Conservation (phyloP, 2,113 vertebrate genomes). For the Hipposideros armiger region DNA sequence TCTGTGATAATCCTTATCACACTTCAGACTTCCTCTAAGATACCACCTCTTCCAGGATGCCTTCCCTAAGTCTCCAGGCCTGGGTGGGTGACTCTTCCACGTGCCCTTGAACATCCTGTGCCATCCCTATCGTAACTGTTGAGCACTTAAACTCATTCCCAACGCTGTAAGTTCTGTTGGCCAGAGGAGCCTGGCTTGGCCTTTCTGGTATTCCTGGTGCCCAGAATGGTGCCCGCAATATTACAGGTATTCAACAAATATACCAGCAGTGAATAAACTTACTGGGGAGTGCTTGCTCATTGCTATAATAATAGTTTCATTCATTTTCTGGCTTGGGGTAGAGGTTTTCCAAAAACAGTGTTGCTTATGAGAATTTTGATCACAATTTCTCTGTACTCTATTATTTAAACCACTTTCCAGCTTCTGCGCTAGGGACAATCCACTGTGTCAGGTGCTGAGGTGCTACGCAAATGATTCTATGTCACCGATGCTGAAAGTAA, state of each 20-base stretch:
- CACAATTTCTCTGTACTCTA: neutral
- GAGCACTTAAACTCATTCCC: neutral
- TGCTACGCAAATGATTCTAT: neutral
- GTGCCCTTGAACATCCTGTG: neutral
- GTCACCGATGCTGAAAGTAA: neutral
- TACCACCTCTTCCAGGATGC: neutral
- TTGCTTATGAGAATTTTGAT: neutral
- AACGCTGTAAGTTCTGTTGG: neutral
- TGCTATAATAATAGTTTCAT: neutral
- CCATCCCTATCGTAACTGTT: neutral
- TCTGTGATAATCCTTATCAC: neutral
- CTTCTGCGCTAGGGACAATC: fast-evolving
- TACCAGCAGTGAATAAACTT: fast-evolving
- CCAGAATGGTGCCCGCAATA: neutral
- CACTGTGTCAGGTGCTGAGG: too few species aligned
- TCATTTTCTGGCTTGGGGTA: neutral
- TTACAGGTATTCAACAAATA: neutral
- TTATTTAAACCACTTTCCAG: neutral
- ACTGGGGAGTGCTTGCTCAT: neutral
- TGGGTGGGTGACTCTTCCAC: fast-evolving
- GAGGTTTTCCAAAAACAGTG: neutral
- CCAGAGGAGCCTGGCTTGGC: neutral
- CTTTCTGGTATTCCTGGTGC: neutral
- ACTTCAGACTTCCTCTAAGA: neutral
- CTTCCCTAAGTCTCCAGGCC: neutral